Conservation (phyloP, 2,797 vertebrate genomes). For the Arrhamphus sclerolepis region DNA sequence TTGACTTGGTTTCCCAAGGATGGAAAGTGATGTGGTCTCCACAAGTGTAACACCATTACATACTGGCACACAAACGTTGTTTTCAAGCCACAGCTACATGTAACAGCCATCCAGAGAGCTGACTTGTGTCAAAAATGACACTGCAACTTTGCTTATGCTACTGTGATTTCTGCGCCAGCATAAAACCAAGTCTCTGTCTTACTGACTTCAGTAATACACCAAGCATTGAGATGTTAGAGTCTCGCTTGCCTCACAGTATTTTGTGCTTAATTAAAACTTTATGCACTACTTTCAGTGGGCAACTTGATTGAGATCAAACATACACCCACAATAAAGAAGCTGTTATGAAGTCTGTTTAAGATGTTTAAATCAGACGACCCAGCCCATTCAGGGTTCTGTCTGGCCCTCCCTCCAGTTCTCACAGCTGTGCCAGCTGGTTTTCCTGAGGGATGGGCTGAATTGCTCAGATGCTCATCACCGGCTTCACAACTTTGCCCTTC, state of each 20-base stretch:
- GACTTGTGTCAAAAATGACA: background rate
- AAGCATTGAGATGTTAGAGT: slow-evolving; percentile 28
- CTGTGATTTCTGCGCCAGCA: too few relatives aligned
- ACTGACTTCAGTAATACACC: slow-evolving; percentile 21
- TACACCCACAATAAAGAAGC: slow-evolving; percentile 17
- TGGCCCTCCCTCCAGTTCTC: slow-evolving; percentile 41
- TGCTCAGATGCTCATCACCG: slow-evolving; percentile 45
- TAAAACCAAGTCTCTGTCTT: too few relatives aligned
- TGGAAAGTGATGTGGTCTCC: background rate
- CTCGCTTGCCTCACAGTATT: slow-evolving; percentile 54
- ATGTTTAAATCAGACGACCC: slow-evolving; percentile 39
- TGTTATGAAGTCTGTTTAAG: slow-evolving; percentile 49
- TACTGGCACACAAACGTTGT: background rate
- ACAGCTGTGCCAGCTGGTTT: slow-evolving; percentile 47
- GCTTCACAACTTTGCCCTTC: slow-evolving; percentile 33
- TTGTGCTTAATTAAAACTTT: slow-evolving; percentile 52
- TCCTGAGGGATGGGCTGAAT: slow-evolving; percentile 39
- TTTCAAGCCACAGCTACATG: background rate
- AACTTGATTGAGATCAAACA: slow-evolving; percentile 50
- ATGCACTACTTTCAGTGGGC: slow-evolving; percentile 19
- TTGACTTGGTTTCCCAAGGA: background rate
- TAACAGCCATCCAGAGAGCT: background rate
- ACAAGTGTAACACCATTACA: background rate
- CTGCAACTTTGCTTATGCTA: too few relatives aligned
- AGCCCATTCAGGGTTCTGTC: slow-evolving; percentile 39